Conservation (phyloP, 2,797 vertebrate genomes). For the Menidia menidia region DNA sequence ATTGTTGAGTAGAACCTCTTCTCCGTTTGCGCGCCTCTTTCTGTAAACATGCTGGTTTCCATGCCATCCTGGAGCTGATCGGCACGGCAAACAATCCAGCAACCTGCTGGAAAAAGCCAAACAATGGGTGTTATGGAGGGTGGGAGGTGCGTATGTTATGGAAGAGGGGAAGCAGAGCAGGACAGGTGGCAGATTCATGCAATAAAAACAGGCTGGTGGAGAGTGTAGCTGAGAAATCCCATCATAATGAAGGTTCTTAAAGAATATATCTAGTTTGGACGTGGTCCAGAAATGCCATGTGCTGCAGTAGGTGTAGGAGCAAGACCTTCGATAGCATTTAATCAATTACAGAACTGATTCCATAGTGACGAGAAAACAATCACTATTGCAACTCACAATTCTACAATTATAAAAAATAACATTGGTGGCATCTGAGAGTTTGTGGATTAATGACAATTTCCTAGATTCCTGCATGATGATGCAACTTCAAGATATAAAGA, state of each 20-base stretch:
- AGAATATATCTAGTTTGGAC: constrained; percentile 3
- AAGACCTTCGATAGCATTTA: background rate
- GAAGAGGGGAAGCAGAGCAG: constrained; percentile 4
- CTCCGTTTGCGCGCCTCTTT: constrained; percentile 40
- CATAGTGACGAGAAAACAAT: no score
- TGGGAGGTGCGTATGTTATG: constrained; percentile 11
- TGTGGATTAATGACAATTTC: background rate
- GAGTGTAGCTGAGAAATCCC: background rate
- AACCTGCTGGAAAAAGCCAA: constrained; percentile 46
- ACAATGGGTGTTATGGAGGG: constrained; percentile 50
- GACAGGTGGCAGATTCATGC: constrained; percentile 30
- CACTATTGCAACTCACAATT: no score
- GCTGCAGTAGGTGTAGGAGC: constrained; percentile 2
- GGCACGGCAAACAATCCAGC: constrained; percentile 76
- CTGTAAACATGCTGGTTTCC: constrained; percentile 78
- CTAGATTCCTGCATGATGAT: background rate
- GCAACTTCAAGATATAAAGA: background rate
- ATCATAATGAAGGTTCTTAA: background rate
- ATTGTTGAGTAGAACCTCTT: constrained; percentile 9
- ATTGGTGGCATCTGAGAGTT: no score
- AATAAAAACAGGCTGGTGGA: background rate
- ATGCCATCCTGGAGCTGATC: constrained; percentile 71
- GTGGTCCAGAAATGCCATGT: background rate
- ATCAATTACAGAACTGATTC: no score
- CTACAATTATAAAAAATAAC: no score